Conservation (phyloP, 2,113 vertebrate genomes). For the Cnemophilus loriae region DNA sequence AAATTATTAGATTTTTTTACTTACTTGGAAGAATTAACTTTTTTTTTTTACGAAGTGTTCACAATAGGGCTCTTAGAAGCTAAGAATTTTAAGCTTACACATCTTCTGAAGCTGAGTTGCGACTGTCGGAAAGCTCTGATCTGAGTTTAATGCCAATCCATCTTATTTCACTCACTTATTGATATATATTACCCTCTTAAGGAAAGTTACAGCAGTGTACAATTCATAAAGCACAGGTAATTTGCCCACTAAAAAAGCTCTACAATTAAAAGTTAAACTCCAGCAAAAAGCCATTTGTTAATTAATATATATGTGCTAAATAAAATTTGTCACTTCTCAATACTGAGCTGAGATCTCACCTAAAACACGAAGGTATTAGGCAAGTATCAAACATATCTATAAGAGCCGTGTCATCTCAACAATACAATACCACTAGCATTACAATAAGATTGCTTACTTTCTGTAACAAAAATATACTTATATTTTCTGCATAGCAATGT, state of each 20-base stretch:
- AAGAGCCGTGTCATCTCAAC: neutral
- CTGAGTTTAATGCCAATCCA: neutral
- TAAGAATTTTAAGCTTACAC: neutral
- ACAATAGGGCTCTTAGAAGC: neutral
- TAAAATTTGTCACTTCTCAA: neutral
- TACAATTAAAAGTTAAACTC: neutral
- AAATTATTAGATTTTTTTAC: slow-evolving; percentile 41
- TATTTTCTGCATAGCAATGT: neutral
- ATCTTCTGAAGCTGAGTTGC: neutral
- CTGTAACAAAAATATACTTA: neutral
- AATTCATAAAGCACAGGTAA: neutral
- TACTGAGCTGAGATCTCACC: neutral
- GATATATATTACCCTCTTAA: neutral
- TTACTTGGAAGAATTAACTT: slow-evolving; percentile 30
- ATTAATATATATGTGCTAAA: neutral
- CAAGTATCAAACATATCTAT: neutral
- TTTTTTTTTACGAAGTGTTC: neutral
- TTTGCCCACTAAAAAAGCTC: neutral
- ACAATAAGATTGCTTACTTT: neutral
- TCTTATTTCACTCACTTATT: neutral
- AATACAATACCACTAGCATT: neutral
- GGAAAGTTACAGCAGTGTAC: neutral
- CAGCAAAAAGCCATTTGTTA: neutral
- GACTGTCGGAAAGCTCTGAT: neutral
- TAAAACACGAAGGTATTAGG: neutral